These are phyloP conservation scores for Chouioia cunea DNA, from an alignment of 2,888 invertebrate species.

Conservation along the genomic window DNA sequence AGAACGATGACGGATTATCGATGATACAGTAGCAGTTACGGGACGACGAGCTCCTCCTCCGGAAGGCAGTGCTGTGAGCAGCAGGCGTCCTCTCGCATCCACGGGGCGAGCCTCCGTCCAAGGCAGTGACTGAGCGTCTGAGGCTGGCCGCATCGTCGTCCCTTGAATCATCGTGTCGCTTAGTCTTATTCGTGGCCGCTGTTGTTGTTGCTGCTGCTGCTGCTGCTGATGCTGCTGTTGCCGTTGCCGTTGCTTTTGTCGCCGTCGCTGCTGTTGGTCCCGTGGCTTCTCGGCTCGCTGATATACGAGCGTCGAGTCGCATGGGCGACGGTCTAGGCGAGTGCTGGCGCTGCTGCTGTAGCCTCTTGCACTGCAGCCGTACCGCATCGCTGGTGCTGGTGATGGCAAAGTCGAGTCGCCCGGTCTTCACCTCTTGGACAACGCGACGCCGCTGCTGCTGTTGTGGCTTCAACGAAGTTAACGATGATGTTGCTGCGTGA, in stretches of 20 bases:
- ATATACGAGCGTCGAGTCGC: constrained; percentile 60
- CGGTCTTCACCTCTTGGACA: constrained; percentile 36
- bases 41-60: constrained; percentile 15
- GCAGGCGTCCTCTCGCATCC: constrained; percentile 14
- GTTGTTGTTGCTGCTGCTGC: constrained; percentile 66
- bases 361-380: constrained; percentile 47
- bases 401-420: constrained; percentile 23
- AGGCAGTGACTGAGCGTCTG: constrained; percentile 44
- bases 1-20: constrained; percentile 2
- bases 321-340: constrained; percentile 61
- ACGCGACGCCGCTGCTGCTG: constrained; percentile 25
- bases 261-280: constrained; percentile 67
- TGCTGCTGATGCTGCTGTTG: constrained; percentile 68
- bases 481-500: constrained; percentile 9
- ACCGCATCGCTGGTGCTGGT: constrained; percentile 42
- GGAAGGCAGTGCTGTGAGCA: constrained; percentile 45
- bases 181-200: constrained; percentile 55
- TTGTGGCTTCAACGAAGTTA: constrained; percentile 4
- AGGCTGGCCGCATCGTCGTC: constrained; percentile 16
- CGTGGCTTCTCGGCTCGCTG: constrained; percentile 12
- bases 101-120: constrained; percentile 29
- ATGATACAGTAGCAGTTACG: constrained; percentile 55
- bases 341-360: constrained; percentile 54
- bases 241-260: constrained; percentile 70
- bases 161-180: background rate